Base-by-base conservation (phyloP, 2,797 vertebrate genomes). In the Scarus forsteni region DNA sequence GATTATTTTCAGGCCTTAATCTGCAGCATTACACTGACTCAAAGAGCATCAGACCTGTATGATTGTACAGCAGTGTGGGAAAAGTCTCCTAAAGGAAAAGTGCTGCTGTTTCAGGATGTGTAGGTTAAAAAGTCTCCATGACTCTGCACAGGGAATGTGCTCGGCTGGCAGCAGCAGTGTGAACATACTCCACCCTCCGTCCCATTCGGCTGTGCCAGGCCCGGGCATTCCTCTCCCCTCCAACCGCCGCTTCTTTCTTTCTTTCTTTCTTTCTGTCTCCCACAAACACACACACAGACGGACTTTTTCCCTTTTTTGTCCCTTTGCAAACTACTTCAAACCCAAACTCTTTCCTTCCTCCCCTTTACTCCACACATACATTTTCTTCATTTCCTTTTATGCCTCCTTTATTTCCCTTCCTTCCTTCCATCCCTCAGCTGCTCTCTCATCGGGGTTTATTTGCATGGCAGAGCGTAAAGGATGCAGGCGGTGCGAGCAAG, bases 211-310 rank as follows among this genome's bases (percentile, higher is more conserved):
- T 63, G 79, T 92, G 90, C 90, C 89, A 91, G 86, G 85, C 70
- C 87, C 77, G 75, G 87, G 89, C 89, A 91, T 93, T 92, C 90
- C 92, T 92, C 89, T 80, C 88, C 75, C 89, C 78, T 89, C 87
- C 81, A 84, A 74, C 71, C 86, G 85, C 80, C 83, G 54, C 77
- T 79, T 38, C 52, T 78, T 76, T 80, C 77, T 79, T 63, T 74
- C 77, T 79, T 63, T 74, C 70, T 65, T 66, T 78, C 70, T 65
- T 66, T 78, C 52, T 58, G 10, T 69, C 54, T 64, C 64, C 71
- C 77, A 81, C 83, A 79, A 63, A 66, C 78, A 45, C 58, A 79
- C 43, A 55, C 60, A 74, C 83, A 72, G 57, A 67, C 76, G 43
- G 60, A 77, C 76, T 13, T 13, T 44, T 14, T 44, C 13, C 8